Evolutionary conservation across 1,140 invertebrate genomes (phyloP), one percentile per base, ranked within the genome.

Genomic region (Melipona quadrifasciata): DNA sequence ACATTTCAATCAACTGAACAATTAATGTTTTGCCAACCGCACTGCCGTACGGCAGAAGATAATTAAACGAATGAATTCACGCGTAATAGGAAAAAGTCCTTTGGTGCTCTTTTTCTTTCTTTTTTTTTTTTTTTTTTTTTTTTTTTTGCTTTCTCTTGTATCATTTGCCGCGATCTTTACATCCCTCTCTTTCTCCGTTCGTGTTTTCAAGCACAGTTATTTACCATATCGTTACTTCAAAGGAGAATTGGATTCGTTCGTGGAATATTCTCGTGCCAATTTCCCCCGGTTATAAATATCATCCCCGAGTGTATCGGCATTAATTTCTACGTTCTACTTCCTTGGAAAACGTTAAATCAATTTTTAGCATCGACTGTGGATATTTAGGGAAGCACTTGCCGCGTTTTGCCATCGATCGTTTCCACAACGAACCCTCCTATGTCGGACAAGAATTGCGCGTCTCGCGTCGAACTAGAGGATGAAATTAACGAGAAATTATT

Each of bases 131-230:
- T 5, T 34, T 2, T 34, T 34, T 34, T 34, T 5, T 39, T 39
- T 39, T 39, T 8, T 8, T 8, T 82, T 87, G 72, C 68, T 79
- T 87, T 89, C 85, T 67, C 51, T 58, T 58, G 67, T 47, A 80
- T 87, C 65, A 55, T 84, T 47, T 17, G 3, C 10, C 68, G 24
- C 19, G 24, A 16, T 70, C 81, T 68, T n/a, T 72, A 55, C 76
- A 82, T 70, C 1, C 21, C 67, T 68, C 86, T 64, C 84, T 87
- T 86, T 73, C 84, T 88, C 64, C 64, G 74, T 84, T 80, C 58
- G 68, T n/a, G 14, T 10, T 55, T 55, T 73, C 47, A 1, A n/a
- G 1, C 39, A 14, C 67, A 6, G 31, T 34, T 70, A 39, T 47
- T n/a, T 51, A 73, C 53, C 39, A 51, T 47, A 27, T 21, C 72